Evolutionary conservation across 2,113 vertebrate genomes (phyloP).

Genomic region (Gavia stellata): DNA sequence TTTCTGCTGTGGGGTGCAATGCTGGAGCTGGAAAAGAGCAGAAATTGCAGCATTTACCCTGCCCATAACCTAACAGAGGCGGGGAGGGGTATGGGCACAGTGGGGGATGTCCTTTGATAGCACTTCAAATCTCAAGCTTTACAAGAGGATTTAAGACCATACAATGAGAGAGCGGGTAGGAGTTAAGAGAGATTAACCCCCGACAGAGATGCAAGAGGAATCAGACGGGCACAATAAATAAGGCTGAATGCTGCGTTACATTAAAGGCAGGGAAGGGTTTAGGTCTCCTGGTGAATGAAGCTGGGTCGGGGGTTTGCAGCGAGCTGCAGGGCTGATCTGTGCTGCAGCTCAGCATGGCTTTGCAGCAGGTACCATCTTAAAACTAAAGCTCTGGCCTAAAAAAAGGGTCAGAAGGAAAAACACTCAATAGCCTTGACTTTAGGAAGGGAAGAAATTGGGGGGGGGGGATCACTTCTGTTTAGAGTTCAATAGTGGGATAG

Average conservation of each 20-base stretch:
- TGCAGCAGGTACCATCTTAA: background rate
- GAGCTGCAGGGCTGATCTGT: background rate
- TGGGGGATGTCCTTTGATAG: background rate
- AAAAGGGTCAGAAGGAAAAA: background rate
- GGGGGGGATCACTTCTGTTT: background rate
- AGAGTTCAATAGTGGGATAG: background rate
- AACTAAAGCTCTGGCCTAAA: background rate
- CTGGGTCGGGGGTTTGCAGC: background rate
- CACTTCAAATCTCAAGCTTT: background rate
- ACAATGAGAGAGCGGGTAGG: background rate
- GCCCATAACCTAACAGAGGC: background rate
- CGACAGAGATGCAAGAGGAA: background rate
- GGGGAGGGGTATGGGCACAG: background rate
- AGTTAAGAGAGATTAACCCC: conserved; percentile 9
- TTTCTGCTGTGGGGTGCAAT: background rate
- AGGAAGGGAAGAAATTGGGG: background rate
- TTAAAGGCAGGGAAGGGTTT: background rate
- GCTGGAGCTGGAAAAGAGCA: background rate
- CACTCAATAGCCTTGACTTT: background rate
- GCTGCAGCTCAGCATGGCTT: background rate
- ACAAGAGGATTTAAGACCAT: background rate
- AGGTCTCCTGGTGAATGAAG: background rate
- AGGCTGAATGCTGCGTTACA: background rate
- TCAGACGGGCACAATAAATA: background rate
- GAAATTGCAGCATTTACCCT: background rate